phyloP scores from a whole-genome alignment of 2,113 vertebrate species.

The Ondatra zibethicus region DNA sequence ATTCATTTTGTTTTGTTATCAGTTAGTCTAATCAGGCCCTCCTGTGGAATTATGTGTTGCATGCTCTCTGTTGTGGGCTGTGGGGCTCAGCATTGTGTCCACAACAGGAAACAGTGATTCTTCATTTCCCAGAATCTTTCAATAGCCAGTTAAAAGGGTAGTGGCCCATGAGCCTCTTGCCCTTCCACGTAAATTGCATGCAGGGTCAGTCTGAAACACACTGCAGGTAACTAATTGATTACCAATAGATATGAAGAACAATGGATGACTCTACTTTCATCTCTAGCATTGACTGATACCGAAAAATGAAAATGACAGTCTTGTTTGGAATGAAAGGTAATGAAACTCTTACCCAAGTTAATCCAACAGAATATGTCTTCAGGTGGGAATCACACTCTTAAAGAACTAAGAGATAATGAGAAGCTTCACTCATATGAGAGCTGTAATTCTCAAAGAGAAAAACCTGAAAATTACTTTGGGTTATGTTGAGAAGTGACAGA shows the following conservation, averaged over 20 bases:
- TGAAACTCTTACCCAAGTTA: slow-evolving; percentile 46
- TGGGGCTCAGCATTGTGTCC: not conserved
- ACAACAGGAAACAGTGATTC: too few species aligned
- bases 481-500: not conserved
- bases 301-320: not conserved
- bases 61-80: not conserved
- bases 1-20: not conserved
- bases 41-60: not conserved
- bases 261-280: not conserved
- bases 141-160: not conserved
- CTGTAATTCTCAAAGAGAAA: slow-evolving; percentile 39
- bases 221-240: not conserved
- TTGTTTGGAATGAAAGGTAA: not conserved
- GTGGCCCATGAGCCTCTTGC: too few species aligned
- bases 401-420: not conserved
- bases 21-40: not conserved
- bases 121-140: not conserved
- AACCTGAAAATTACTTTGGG: not conserved
- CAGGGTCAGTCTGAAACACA: not conserved
- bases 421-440: not conserved
- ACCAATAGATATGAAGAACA: not conserved
- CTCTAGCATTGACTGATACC: not conserved
- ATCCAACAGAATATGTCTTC: not conserved
- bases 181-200: not conserved
- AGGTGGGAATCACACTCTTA: not conserved